Base-by-base conservation (phyloP, 2,113 vertebrate species). In the Merops nubicus region DNA sequence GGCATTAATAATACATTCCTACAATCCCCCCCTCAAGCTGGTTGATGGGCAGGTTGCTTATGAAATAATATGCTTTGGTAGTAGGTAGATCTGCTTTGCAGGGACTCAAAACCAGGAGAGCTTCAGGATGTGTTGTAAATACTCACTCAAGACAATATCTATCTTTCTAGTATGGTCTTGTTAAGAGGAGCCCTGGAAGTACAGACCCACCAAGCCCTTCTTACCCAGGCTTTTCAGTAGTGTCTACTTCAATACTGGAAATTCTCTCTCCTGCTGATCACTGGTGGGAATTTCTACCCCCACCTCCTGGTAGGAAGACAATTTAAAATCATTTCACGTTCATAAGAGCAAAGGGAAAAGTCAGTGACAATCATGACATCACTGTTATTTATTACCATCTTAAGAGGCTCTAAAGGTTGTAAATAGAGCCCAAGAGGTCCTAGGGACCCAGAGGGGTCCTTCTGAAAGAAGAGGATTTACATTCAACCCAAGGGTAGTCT, bases 1-100 rank as follows among this genome's bases (percentile, higher is more conserved):
- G 77, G 12, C 15, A 92, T 96, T 91, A 96, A 89, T 95, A 94
- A 88, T 73, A 11, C 8, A 8, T 69, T 53, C 73, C 38, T 33
- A 4, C 0, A 5, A 48, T 18, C 18, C 10, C 62, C 5, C 5
- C 5, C 11, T 21, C 36, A 51, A 54, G 38, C 45, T 73, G 28
- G 23, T 63, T 92, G 63, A 77, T 85, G 63, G 57, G 31, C 56
- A 94, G 31, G 68, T 85, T 94, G 64, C 60, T 95, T 68, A 77
- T 74, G 62, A 97, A 97, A 86, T 83, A 93, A 73, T 64, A 29
- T 15, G 75, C n/a, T 96, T 64, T 87, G 85, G 36, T 83, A 95
- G 95, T 8, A 68, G 25, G 48, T 23, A 62, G 31, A 40, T 84
- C 62, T 88, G 80, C 47, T 96, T 78, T 75, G 26, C 56, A 48